phyloP scores from a whole-genome alignment of 2,113 vertebrate genomes.

The Mobula birostris region DNA sequence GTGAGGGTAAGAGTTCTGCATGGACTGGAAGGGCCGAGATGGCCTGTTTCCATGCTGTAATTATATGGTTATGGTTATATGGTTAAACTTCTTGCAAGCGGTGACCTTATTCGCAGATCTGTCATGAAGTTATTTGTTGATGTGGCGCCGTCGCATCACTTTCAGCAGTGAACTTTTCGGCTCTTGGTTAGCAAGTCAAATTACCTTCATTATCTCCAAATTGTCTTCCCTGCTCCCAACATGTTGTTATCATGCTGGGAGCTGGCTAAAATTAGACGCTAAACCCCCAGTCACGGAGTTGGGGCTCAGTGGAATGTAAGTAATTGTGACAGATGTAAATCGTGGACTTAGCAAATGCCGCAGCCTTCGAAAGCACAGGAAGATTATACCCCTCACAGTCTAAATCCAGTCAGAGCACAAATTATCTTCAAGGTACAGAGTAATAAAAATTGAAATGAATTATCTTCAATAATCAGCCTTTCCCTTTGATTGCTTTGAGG shows the following conservation, averaged over 20 bases:
- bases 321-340: neutral
- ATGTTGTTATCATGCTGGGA: neutral
- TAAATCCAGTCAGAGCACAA: neutral
- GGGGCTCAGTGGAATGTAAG: neutral
- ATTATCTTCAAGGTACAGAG: neutral
- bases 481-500: neutral
- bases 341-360: neutral
- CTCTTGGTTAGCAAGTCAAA: neutral
- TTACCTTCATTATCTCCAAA: neutral
- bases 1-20: too few relatives aligned
- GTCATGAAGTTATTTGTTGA: neutral
- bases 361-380: neutral
- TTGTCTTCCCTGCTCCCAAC: neutral
- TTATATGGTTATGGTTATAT: too few relatives aligned
- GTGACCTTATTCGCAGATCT: neutral
- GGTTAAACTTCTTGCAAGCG: neutral
- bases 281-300: neutral
- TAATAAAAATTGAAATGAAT: neutral
- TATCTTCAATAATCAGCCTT: neutral
- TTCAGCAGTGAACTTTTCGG: neutral
- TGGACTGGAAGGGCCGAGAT: too few relatives aligned
- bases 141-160: neutral
- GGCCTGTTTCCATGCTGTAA: too few relatives aligned
- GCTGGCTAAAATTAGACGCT: neutral
- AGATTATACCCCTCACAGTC: neutral